Base-by-base conservation (phyloP, 1,140 invertebrate genomes). In the Zaprionus ghesquierei region DNA sequence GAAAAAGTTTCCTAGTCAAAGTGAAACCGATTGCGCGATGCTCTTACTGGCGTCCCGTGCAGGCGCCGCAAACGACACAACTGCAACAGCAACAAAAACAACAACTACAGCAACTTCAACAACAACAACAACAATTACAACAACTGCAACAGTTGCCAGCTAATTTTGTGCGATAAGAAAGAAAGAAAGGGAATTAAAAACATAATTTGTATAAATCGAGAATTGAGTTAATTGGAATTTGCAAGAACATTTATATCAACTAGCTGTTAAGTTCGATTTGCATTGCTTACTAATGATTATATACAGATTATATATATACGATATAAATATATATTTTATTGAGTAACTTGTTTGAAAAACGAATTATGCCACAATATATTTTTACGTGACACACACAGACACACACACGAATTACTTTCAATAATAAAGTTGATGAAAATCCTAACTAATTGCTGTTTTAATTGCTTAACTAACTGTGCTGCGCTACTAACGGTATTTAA, bases 351-450 rank as follows among this genome's bases (percentile, higher is more conserved):
- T 87, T 89, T 64, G 46, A 79, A 68, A 51, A 73, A 64, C 31
- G 31, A 70, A 77, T 54, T 51, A 63, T 76, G 82, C 75, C 75
- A 81, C 78, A 69, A 41, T 82, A 82, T 89, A 87, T 87, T 87
- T 87, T 87, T 87, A 82, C 76, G 76, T 72, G 59, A 87, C 51
- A 70, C 58, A 38, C 50, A 46, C 3, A 65, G 58, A 65, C 31
- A 8, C 62, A 71, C 44, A 23, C 20, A 33, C 69, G 59, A 80
- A 71, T 72, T 61, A 38, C 49, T 68, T 64, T 70, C 35, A 77
- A 56, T 84, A 84, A 86, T 86, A 86, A 84, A 86, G 74, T 86
- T 86, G 44, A 86, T 22, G 41, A 77, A 85, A 85, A 66, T 75
- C 49, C 58, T 60, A 81, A 49, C 23, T 78, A 56, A 75, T 20